These are phyloP conservation scores for Gymnarchus niloticus DNA, from an alignment of 2,113 vertebrate genomes.

Conservation along the genomic window DNA sequence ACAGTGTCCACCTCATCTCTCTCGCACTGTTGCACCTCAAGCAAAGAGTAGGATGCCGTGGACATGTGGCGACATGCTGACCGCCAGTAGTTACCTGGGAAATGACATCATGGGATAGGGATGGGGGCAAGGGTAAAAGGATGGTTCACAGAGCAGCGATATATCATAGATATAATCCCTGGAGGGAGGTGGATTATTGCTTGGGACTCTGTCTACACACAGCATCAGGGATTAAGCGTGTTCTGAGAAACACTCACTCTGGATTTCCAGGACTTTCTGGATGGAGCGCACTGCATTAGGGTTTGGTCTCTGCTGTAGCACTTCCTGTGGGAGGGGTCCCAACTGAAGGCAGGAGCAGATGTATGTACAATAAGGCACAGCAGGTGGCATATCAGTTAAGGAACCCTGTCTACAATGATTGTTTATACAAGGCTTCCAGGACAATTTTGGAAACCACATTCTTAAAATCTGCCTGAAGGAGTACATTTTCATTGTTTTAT, in stretches of 20 bases:
- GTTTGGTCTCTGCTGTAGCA: conserved; percentile 85
- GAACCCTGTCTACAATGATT: background rate
- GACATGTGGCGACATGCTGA: conserved; percentile 75
- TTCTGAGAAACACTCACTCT: conserved; percentile 7
- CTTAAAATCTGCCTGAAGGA: background rate
- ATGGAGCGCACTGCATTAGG: conserved; percentile 82
- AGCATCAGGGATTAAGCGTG: background rate
- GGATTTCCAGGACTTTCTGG: conserved; percentile 87
- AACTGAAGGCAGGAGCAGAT: conserved; percentile 48
- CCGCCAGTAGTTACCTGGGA: conserved; percentile 86
- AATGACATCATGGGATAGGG: conserved; percentile 1
- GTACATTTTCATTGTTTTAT: background rate
- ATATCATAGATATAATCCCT: background rate
- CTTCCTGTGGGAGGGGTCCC: conserved; percentile 78
- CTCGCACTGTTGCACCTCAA: conserved; percentile 81
- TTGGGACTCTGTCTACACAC: no score
- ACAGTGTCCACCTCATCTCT: conserved; percentile 89
- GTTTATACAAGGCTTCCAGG: background rate
- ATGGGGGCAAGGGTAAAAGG: background rate
- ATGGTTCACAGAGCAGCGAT: background rate
- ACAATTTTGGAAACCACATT: background rate
- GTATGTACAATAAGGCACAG: background rate
- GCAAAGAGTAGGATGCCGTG: conserved; percentile 74
- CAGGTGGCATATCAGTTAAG: background rate
- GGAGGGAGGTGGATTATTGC: no score